A percentile compares a stretch with the other conserved stretches of the same genome.
Conservation (phyloP, 2,888 invertebrate species). For the Drosophila affinis region DNA sequence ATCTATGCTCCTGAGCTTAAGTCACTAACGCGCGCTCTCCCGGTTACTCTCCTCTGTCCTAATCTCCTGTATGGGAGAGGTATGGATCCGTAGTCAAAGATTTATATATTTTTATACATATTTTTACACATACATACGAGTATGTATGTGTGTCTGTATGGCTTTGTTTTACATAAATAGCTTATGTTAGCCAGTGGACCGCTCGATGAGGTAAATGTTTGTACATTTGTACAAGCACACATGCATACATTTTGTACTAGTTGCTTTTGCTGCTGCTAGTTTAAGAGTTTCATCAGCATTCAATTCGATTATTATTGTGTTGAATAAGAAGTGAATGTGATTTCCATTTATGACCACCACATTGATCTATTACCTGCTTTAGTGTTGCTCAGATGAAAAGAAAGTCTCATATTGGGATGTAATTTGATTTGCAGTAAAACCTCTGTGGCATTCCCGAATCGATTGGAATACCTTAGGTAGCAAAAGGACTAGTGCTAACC, state of each 20-base stretch:
- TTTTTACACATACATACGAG: too few relatives aligned
- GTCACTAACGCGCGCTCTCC: not conserved
- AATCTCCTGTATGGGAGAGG: not conserved
- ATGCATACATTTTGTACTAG: too few relatives aligned
- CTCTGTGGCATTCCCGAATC: not conserved
- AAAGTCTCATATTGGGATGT: not conserved
- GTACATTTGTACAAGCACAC: too few relatives aligned
- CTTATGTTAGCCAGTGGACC: not conserved
- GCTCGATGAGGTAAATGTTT: not conserved
- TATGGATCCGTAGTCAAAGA: too few relatives aligned
- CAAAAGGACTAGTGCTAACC: too few relatives aligned
- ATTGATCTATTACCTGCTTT: not conserved
- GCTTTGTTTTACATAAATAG: too few relatives aligned
- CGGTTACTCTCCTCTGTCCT: too few relatives aligned
- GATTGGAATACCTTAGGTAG: not conserved
- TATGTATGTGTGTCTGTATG: too few relatives aligned
- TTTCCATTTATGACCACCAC: not conserved
- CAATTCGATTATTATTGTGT: not conserved
- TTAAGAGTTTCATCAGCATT: not conserved
- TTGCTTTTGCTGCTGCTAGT: too few relatives aligned
- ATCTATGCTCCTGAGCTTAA: not conserved
- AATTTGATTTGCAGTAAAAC: not conserved
- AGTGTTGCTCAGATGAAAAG: not conserved
- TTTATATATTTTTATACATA: too few relatives aligned
- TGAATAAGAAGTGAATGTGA: not conserved